Conservation (phyloP, 1,140 invertebrate genomes). For the Trichonephila clavipes region DNA sequence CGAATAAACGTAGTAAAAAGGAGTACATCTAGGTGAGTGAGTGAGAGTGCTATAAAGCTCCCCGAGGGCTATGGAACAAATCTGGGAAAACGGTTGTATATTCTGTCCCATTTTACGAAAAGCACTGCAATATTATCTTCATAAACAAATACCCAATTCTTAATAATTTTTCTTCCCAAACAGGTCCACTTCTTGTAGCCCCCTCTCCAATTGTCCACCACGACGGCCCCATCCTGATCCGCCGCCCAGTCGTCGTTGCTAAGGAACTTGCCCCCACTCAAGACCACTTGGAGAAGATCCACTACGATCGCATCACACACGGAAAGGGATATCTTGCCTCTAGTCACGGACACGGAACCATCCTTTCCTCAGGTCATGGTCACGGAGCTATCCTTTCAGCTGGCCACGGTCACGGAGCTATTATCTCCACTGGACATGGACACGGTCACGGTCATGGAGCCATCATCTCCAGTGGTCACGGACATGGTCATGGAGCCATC, state of each 20-base stretch:
- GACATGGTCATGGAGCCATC: not conserved
- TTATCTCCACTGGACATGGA: not conserved
- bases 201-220: not conserved
- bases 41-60: no score
- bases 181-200: constrained; percentile 28
- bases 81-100: no score
- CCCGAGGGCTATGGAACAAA: no score
- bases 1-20: no score
- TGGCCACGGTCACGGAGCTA: not conserved
- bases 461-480: not conserved
- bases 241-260: constrained; percentile 2
- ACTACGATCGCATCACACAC: not conserved
- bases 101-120: no score
- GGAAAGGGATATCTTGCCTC: constrained; percentile 11
- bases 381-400: not conserved
- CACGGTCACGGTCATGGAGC: not conserved
- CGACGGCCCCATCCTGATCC: not conserved
- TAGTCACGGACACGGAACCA: not conserved
- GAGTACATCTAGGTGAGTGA: no score
- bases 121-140: no score
- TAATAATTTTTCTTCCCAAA: not conserved
- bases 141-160: no score
- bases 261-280: constrained; percentile 42
- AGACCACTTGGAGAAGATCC: constrained; percentile 47
- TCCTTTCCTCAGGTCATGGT: not conserved